Base-by-base conservation (phyloP, 92 coral and sea anemone genomes). In the Bergia sp. region DNA sequence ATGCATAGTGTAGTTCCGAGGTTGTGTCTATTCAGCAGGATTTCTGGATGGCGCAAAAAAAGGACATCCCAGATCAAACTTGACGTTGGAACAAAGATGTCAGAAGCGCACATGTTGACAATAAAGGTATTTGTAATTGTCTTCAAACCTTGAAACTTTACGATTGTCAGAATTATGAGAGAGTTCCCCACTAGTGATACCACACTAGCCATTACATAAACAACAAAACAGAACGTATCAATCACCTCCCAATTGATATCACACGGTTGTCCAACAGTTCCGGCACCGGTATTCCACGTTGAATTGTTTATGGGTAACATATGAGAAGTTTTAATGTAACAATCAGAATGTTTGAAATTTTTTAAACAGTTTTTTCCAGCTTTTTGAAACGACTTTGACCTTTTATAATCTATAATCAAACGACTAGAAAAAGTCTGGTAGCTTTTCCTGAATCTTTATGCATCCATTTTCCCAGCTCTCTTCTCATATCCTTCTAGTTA, bases 31-130 rank as follows among this genome's bases (percentile, higher is more conserved):
- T 58, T 10, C 37, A 61, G 47, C 5, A 81, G 47, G 1, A 58
- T 44, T 13, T 61, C 85, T 21, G 85, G 85, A 38, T 81, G 85
- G 37, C 50, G 74, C 37, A 81, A 37, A 39, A 81, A 81, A 0
- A 81, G 29, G 13, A 61, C 47, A 61, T 81, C 85, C 85, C 85
- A 81, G 16, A 61, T 45, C 15, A 81, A 42, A n/a, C 55, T 61
- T 10, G 47, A 40, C 4, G 61, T 1, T 38, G 85, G 85, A 81
- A 57, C 73, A 82, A 66, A 82, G 20, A 82, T 66, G 11, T 82
- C 86, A 1, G 86, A 82, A 66, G 77, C 76, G 40, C 86, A 82
- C 86, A 82, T 82, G 61, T 82, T 82, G 16, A 82, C 75, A 20
- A 82, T 82, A 41, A 82, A 82, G 57, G 37, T 36, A 29, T 82